Conservation (phyloP, 2,888 invertebrate species). For the Epinotia brunnichana region DNA sequence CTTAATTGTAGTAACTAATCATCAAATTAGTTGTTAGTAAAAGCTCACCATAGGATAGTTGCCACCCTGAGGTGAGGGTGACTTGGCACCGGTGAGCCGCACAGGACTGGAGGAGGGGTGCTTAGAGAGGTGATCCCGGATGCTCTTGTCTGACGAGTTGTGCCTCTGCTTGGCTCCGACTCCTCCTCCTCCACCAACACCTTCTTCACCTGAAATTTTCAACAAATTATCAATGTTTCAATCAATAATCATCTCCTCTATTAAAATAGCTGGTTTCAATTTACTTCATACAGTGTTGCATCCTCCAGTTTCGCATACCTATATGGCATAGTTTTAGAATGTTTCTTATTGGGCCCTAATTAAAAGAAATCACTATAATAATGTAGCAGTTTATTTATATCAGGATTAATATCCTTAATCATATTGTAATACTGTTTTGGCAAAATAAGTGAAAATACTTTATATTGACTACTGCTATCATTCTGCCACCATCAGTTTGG, state of each 20-base stretch:
- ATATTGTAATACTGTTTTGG: too few relatives aligned
- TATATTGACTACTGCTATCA: too few relatives aligned
- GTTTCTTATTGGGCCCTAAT: too few relatives aligned
- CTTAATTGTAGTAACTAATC: neutral
- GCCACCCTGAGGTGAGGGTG: constrained; percentile 91
- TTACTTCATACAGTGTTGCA: too few relatives aligned
- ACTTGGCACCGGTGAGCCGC: constrained; percentile 90
- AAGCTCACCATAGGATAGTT: constrained; percentile 90
- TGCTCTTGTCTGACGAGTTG: constrained; percentile 89
- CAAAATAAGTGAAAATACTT: too few relatives aligned
- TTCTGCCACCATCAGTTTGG: too few relatives aligned
- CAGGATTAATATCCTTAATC: too few relatives aligned
- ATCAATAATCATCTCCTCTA: neutral
- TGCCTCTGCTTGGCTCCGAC: constrained; percentile 79
- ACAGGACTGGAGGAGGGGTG: constrained; percentile 93
- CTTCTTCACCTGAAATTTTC: constrained; percentile 75
- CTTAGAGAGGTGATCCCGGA: constrained; percentile 95
- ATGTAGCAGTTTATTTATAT: too few relatives aligned
- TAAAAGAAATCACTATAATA: too few relatives aligned
- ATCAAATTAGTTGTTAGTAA: neutral
- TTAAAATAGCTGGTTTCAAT: too few relatives aligned
- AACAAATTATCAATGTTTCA: constrained; percentile 8
- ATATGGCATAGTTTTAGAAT: too few relatives aligned
- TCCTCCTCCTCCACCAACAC: constrained; percentile 84
- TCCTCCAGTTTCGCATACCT: too few relatives aligned